These are phyloP conservation scores for Elmis aenea DNA, from an alignment of 2,888 invertebrate species.

Conservation along the genomic window DNA sequence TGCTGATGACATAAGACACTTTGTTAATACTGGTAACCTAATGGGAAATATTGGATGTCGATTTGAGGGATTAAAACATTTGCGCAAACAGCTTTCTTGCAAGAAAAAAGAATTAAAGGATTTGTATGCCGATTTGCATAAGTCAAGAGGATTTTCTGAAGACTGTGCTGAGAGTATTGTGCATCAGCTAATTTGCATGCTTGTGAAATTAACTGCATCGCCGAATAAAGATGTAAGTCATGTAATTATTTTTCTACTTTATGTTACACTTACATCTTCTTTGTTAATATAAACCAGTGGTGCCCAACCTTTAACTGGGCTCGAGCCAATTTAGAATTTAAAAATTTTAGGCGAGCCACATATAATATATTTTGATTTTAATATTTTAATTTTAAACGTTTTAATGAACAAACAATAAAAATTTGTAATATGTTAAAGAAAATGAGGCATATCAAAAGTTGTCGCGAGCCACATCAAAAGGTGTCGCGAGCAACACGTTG, in stretches of 20 bases:
- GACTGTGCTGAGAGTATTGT: slow-evolving; percentile 58
- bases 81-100: slow-evolving; percentile 50
- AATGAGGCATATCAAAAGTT: no score
- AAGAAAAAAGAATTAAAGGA: slow-evolving; percentile 52
- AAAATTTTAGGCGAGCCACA: no score
- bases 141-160: slow-evolving; percentile 58
- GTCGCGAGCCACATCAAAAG: no score
- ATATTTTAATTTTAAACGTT: no score
- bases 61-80: slow-evolving; percentile 51
- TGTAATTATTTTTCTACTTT: slow-evolving; percentile 2
- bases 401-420: no score
- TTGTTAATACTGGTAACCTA: slow-evolving; percentile 45
- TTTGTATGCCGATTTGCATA: slow-evolving; percentile 53
- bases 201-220: slow-evolving; percentile 54
- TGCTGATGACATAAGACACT: slow-evolving; percentile 49
- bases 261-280: no score
- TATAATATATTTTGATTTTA: no score
- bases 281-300: no score
- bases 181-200: slow-evolving; percentile 57
- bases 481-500: no score
- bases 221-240: slow-evolving; percentile 47
- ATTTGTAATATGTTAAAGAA: no score
- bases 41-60: slow-evolving; percentile 31
- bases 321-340: no score
- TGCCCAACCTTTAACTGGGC: no score